Percentiles rank a stretch among this genome's conserved stretches.
These are phyloP conservation scores for Lerista edwardsae DNA, from an alignment of 2,797 vertebrate genomes.

Conservation along the genomic window DNA sequence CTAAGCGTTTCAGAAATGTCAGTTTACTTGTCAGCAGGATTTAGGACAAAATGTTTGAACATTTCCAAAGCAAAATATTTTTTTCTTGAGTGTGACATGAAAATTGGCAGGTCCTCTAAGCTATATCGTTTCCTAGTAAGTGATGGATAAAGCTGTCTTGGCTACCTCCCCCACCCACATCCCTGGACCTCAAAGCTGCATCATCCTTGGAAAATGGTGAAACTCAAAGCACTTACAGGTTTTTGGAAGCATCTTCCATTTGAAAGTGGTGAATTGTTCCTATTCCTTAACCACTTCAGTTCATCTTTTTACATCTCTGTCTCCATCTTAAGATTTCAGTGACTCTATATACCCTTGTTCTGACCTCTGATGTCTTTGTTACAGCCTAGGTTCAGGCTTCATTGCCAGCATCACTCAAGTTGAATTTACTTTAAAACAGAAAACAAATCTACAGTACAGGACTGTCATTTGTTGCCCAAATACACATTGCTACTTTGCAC, in stretches of 20 bases:
- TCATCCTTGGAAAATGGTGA: background rate
- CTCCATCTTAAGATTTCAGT: no score
- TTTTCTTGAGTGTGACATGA: slow-evolving; percentile 6
- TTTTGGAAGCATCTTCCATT: background rate
- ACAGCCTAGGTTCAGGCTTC: no score
- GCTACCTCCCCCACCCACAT: background rate
- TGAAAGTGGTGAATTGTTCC: background rate
- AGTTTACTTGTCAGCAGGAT: background rate
- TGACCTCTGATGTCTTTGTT: no score
- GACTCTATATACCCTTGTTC: no score
- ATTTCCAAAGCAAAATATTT: background rate
- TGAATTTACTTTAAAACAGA: no score
- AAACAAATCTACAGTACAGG: no score
- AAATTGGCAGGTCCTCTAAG: background rate
- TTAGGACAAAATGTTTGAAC: background rate
- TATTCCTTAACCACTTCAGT: no score
- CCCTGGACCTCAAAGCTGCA: background rate
- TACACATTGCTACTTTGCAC: no score
- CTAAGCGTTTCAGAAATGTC: slow-evolving; percentile 4
- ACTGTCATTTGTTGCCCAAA: no score
- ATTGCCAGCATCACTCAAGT: no score
- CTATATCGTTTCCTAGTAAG: background rate
- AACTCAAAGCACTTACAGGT: background rate
- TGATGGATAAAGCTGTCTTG: background rate
- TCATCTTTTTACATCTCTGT: no score